phyloP scores from a whole-genome alignment of 2,113 vertebrate genomes.

The Python bivittatus region DNA sequence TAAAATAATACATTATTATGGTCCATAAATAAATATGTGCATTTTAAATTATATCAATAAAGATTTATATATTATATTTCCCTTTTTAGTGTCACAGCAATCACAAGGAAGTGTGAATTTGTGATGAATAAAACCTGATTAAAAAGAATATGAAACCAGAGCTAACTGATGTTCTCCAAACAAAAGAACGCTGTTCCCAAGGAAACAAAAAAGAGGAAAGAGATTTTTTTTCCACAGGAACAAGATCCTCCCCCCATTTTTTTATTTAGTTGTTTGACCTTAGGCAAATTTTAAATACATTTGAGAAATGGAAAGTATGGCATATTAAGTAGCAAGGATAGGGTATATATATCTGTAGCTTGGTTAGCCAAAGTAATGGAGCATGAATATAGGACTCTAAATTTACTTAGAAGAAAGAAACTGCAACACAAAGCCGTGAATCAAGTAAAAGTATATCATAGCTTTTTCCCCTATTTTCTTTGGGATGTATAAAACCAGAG shows the following conservation, averaged over 20 bases:
- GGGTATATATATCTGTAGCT: background rate
- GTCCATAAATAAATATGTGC: background rate
- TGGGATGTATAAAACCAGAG: background rate
- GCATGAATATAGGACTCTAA: background rate
- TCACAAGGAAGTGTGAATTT: background rate
- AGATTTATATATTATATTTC: background rate
- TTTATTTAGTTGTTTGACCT: background rate
- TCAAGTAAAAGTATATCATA: background rate
- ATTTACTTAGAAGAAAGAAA: background rate
- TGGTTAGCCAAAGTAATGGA: background rate
- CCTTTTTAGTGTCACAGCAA: background rate
- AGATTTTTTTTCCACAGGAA: background rate
- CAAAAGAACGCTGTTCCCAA: background rate
- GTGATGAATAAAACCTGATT: background rate
- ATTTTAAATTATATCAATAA: background rate
- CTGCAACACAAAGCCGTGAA: background rate
- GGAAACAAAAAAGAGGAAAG: background rate
- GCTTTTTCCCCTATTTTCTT: background rate
- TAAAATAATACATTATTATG: conserved; percentile 54
- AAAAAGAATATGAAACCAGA: background rate
- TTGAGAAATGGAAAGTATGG: background rate
- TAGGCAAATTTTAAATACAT: background rate
- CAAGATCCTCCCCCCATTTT: background rate
- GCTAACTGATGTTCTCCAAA: background rate
- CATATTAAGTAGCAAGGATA: background rate